Percentiles rank a stretch among this genome's conserved stretches.
Evolutionary conservation across 2,888 invertebrate species (phyloP).

Genomic region (Teleiodes luculella): DNA sequence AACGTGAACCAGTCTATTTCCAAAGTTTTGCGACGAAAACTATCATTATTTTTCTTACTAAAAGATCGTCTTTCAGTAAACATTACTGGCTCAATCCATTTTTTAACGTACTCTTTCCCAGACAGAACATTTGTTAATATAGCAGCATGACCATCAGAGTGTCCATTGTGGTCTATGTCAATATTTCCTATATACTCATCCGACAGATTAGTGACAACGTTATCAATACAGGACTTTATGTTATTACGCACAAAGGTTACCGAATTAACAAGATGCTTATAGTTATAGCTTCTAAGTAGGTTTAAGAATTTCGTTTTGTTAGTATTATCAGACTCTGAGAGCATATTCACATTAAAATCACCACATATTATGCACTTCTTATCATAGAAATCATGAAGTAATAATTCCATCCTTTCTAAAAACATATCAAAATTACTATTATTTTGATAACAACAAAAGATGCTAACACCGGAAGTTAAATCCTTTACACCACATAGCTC

Average conservation of each 20-base stretch:
- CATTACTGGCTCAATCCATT: not conserved
- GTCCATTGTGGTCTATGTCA: not conserved
- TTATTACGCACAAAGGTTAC: not conserved
- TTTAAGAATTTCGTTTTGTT: not conserved
- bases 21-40: not conserved
- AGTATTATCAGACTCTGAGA: not conserved
- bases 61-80: not conserved
- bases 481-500: conserved; percentile 9
- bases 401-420: not conserved
- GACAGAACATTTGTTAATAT: not conserved
- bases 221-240: not conserved
- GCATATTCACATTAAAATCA: conserved; percentile 6
- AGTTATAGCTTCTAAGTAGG: not conserved
- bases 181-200: not conserved
- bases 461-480: not conserved
- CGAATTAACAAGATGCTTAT: not conserved
- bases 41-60: not conserved
- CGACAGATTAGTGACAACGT: not conserved
- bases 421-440: not conserved
- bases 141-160: not conserved
- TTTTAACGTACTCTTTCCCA: not conserved
- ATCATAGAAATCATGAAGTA: not conserved
- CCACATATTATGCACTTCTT: not conserved
- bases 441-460: conserved; percentile 10
- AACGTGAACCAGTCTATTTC: not conserved